Evolutionary conservation across 2,888 invertebrate species (phyloP).

Genomic region (Tetragonula carbonaria): DNA sequence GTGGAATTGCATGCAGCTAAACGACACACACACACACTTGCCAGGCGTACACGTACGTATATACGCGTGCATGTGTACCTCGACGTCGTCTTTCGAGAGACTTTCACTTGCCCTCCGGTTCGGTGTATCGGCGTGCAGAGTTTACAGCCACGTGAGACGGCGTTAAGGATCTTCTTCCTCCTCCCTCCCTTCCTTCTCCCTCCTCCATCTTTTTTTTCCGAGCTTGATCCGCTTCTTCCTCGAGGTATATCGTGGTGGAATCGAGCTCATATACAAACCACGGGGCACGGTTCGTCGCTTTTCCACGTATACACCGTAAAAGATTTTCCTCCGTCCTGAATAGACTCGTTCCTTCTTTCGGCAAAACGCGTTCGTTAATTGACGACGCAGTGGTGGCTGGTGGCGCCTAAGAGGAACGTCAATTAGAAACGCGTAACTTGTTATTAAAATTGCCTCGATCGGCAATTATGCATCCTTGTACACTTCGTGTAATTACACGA

Average conservation of each 20-base stretch:
- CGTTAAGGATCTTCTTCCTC: constrained; percentile 73
- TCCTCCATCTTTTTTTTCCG: constrained; percentile 41
- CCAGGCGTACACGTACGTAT: neutral
- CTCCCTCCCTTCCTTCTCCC: constrained; percentile 59
- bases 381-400: neutral
- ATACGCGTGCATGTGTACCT: constrained; percentile 52
- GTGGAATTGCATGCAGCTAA: constrained; percentile 19
- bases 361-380: constrained; percentile 1
- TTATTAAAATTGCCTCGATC: neutral
- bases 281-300: constrained; percentile 6
- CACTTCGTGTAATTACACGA: neutral
- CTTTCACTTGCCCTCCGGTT: constrained; percentile 81
- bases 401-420: neutral
- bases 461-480: neutral
- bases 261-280: constrained; percentile 24
- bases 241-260: constrained; percentile 2
- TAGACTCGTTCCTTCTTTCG: neutral
- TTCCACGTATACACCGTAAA: neutral
- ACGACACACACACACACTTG: neutral
- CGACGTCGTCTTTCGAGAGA: constrained; percentile 72
- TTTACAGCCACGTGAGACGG: constrained; percentile 74
- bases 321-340: neutral
- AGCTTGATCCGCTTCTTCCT: constrained; percentile 37
- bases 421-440: neutral
- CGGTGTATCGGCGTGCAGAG: constrained; percentile 69